phyloP scores from a whole-genome alignment of 2,888 invertebrate species.

The Sicus ferrugineus region DNA sequence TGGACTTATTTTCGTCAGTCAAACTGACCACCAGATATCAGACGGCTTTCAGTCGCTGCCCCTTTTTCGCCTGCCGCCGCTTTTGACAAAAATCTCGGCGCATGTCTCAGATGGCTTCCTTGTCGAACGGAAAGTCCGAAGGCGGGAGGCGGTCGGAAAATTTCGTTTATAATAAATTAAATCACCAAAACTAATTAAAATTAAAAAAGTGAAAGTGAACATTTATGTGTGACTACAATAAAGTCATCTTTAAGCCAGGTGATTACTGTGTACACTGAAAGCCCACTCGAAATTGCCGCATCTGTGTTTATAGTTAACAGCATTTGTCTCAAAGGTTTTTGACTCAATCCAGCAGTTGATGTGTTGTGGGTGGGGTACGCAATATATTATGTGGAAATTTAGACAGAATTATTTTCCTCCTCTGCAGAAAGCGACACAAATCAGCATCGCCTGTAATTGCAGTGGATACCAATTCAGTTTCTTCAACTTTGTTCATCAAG shows the following conservation, averaged over 20 bases:
- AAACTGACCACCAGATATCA: too few species aligned
- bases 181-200: constrained; percentile 5
- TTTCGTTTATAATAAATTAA: too few species aligned
- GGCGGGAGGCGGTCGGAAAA: too few species aligned
- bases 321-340: not conserved
- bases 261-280: not conserved
- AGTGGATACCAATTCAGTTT: not conserved
- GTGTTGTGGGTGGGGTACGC: not conserved
- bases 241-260: not conserved
- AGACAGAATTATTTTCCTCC: too few species aligned
- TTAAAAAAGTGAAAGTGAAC: constrained; percentile 1
- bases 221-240: not conserved
- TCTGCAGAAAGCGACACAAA: constrained; percentile 55
- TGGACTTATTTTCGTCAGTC: too few species aligned
- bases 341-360: not conserved
- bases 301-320: not conserved
- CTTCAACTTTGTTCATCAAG: constrained; percentile 47
- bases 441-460: constrained; percentile 41
- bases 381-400: not conserved
- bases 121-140: too few species aligned
- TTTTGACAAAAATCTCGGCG: too few species aligned
- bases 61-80: too few species aligned
- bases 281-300: not conserved
- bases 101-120: too few species aligned
- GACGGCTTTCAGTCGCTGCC: too few species aligned